phyloP scores from a whole-genome alignment of 2,888 invertebrate species.

The Platynereis dumerilii region DNA sequence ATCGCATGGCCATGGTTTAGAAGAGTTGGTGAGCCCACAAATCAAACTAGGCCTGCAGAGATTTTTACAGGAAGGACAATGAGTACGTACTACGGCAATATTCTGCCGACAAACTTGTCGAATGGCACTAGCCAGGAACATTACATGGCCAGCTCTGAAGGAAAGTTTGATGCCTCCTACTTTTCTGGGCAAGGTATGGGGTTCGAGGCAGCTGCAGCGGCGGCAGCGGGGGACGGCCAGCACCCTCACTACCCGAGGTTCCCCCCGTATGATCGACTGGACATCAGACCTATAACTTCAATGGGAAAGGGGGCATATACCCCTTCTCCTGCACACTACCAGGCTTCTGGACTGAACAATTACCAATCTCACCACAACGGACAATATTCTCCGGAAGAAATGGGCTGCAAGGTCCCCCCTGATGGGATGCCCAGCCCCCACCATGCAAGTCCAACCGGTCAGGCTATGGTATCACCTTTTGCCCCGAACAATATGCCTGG shows the following conservation, averaged over 20 bases:
- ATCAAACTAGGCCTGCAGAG: slow-evolving; percentile 16
- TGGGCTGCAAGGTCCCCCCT: slow-evolving; percentile 19
- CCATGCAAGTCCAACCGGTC: not conserved
- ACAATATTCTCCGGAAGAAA: slow-evolving; percentile 24
- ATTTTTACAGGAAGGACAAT: slow-evolving; percentile 20
- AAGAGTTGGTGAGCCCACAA: slow-evolving; percentile 21
- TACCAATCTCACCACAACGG: slow-evolving; percentile 15
- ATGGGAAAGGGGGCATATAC: slow-evolving; percentile 2
- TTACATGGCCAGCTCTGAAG: slow-evolving; percentile 24
- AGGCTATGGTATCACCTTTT: slow-evolving; percentile 12
- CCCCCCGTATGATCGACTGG: slow-evolving; percentile 33
- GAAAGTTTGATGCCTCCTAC: slow-evolving; percentile 27
- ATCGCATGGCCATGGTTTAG: slow-evolving; percentile 24
- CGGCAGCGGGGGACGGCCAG: slow-evolving; percentile 22
- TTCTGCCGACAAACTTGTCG: slow-evolving; percentile 31
- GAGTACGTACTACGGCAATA: slow-evolving; percentile 37
- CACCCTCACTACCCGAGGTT: slow-evolving; percentile 28
- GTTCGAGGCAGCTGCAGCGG: slow-evolving; percentile 9
- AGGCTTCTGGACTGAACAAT: not conserved
- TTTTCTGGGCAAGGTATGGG: slow-evolving; percentile 14
- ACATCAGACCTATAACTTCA: slow-evolving; percentile 26
- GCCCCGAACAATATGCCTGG: slow-evolving; percentile 12
- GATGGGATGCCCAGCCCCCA: not conserved
- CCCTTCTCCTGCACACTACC: not conserved
- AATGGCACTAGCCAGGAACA: slow-evolving; percentile 19